Base-by-base conservation (phyloP, 2,888 invertebrate species). In the Dryomyza anilis region DNA sequence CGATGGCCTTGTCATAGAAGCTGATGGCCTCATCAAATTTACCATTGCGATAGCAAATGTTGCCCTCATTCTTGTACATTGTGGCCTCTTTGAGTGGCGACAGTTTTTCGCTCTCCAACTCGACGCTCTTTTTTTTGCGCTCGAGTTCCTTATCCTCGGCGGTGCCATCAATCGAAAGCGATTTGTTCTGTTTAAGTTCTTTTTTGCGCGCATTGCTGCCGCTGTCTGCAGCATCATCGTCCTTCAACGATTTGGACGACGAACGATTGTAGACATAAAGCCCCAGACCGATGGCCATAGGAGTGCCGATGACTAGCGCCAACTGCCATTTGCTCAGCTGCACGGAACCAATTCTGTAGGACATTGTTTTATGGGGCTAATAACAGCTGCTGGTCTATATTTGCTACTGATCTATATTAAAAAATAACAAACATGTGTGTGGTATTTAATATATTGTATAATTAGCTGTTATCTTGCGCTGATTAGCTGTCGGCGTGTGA, bases 1-100 rank as follows among this genome's bases (percentile, higher is more conserved):
- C 94, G 61, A 99, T 98, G 1, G 98, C 98, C 84, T 93, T 92
- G 73, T 93, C 92, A 80, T 99, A 99, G 73, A 90, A 89, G 33
- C 86, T 83, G 66, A 97, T 93, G 14, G 98, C 98, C 81, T 96
- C 95, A 73, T 94, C 92, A 79, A 90, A 98, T 81, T 95, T 94
- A 62, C 93, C 91, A 67, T 88, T 88, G 78, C 91, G 92, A 82
- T 95, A 98, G 72, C 89, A 88, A 70, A 87, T 87, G 83, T 98
- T 98, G 65, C 98, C 98, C 84, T 92, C 91, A 72, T 89, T 89
- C 85, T 97, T 98, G 71, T 91, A 87, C 74, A 89, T 87, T 80
- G 90, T 90, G 2, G 95, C 94, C 75, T 87, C 86, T 76, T 91
- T 88, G 65, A 92, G 85, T 21, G 90, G 90, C 63, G 87, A 88